Evolutionary conservation across 2,797 vertebrate species (phyloP).

Genomic region (Leptodactylus fallax): DNA sequence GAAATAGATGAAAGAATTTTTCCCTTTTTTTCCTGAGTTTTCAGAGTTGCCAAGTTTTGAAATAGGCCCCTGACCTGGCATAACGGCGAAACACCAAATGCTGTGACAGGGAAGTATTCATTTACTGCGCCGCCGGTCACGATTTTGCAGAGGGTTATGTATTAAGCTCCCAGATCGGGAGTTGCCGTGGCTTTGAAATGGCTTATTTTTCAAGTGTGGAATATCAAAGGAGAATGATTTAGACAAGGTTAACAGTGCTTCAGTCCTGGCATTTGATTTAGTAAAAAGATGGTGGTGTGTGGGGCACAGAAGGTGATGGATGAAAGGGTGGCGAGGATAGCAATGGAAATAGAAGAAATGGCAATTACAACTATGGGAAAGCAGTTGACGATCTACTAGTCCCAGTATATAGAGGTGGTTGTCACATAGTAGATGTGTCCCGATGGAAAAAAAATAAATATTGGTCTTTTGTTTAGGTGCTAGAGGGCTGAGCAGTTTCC

Average conservation of each 20-base stretch:
- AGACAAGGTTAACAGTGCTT: neutral
- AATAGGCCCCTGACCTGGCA: slow-evolving; percentile 44
- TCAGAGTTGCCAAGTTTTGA: slow-evolving; percentile 35
- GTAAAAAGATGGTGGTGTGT: neutral
- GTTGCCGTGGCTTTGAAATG: neutral
- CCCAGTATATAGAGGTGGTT: neutral
- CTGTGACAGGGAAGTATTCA: slow-evolving; percentile 43
- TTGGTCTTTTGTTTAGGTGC: neutral
- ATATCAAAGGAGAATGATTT: neutral
- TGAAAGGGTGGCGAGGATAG: neutral
- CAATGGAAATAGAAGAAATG: neutral
- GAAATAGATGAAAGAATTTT: slow-evolving; percentile 44
- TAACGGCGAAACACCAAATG: neutral
- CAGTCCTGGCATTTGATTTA: neutral
- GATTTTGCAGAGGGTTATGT: slow-evolving; percentile 37
- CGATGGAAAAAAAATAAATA: neutral
- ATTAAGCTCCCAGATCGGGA: slow-evolving; percentile 9
- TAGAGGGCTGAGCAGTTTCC: neutral
- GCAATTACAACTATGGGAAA: neutral
- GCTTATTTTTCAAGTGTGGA: slow-evolving; percentile 10
- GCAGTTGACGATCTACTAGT: neutral
- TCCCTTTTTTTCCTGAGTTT: slow-evolving; percentile 24
- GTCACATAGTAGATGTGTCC: neutral
- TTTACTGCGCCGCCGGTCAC: slow-evolving; percentile 13
- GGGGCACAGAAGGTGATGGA: neutral